Base-by-base conservation (phyloP, 2,113 vertebrate species). In the Sialia sialis region DNA sequence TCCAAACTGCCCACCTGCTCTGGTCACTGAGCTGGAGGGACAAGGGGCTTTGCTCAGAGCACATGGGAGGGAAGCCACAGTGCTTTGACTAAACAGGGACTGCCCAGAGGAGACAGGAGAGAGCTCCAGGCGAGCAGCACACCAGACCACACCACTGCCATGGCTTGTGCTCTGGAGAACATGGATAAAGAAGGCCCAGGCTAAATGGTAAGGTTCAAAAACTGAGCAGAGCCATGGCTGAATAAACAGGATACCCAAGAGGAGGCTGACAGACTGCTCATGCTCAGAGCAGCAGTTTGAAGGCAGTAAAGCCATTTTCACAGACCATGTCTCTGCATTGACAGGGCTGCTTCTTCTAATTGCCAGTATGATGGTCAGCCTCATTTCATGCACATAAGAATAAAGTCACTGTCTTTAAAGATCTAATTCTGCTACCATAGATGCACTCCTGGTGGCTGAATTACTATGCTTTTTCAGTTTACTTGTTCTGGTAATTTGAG, bases 71-170 rank as follows among this genome's bases (percentile, higher is more conserved):
- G 30, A 60, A 30, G 23, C 48, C 32, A 8, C 38, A 30, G n/a
- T 4, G 13, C 43, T 38, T 44, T 38, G 26, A 26, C 23, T n/a
- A 56, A 66, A 49, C 3, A 32, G 13, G 1, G 10, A 36, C 5
- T 0, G 0, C 30, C 55, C 60, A 39, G 34, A 60, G 44, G 52
- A 60, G 16, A 34, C 4, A 54, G 25, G 48, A 43, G 38, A 11
- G 34, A 69, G 51, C 41, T 80, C 51, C 69, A 44, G 52, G 73
- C 25, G 72, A 89, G 80, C 67, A 76, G 67, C 27, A 23, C 2
- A 2, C 0, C 7, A 34, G n/a, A 26, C 18, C 36, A 11, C 1
- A 2, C 55, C 59, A 32, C 5, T 63, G n/a, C n/a, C n/a, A n/a
- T n/a, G n/a, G n/a, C n/a, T n/a, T n/a, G 11, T 8, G 32, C 22